Base-by-base conservation (phyloP, 2,888 invertebrate genomes). In the Hemithea aestivaria region DNA sequence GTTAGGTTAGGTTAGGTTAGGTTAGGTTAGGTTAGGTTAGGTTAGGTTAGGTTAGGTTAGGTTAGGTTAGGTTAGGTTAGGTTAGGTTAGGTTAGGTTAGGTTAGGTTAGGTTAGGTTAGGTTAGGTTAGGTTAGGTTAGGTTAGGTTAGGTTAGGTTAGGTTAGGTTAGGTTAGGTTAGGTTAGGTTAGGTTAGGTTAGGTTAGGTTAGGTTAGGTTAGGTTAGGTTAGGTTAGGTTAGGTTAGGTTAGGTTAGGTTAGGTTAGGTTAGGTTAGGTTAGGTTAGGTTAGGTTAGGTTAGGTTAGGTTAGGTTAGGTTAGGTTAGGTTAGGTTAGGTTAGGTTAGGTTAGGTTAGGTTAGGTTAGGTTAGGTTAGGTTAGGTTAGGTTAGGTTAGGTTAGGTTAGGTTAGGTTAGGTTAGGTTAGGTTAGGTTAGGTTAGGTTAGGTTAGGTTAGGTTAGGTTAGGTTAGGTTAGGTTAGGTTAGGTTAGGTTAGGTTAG, bases 401-500 rank as follows among this genome's bases (percentile, higher is more conserved):
- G 32, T 41, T 36, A 36, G 41, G 41, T 36, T 29, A 41, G 40
- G 35, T 39, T 37, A 37, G 27, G 39, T 39, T 35, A 35, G 35
- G 35, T 38, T 40, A 40, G 40, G 40, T 40, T 40, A 40, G 40
- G 40, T 40, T 40, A 40, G 40, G 40, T 40, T 40, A 40, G 40
- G 40, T 40, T 40, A 40, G 40, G 43, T 43, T 38, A 43, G 43
- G 43, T 43, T 38, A 43, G 43, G 31, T 38, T 38, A 38, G 38
- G 43, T 38, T 38, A 38, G 38, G 38, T 38, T 38, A 38, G 38
- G 43, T 42, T 37, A 40, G 45, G 45, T 45, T 40, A 45, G 45
- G 45, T 46, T 46, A 46, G 46, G 46, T 46, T 46, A 46, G 46
- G 45, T 45, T 45, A 45, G 45, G 45, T 45, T 45, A 45, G 45